Evolutionary conservation across 2,113 vertebrate genomes (phyloP).

Genomic region (western clawed frog (Xenopus tropicalis)): DNA sequence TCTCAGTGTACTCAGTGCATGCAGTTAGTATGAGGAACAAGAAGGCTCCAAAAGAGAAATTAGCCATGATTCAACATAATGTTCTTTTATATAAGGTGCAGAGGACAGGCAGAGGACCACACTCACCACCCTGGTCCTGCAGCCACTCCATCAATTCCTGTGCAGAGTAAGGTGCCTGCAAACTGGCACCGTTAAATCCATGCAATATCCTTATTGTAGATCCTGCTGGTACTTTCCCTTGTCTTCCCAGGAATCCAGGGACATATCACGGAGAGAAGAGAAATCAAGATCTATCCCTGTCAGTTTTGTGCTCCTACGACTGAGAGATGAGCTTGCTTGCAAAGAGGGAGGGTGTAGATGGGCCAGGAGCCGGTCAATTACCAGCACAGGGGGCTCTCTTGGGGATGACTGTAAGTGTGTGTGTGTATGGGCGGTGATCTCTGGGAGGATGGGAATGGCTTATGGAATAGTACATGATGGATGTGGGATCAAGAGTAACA

Average conservation of each 20-base stretch:
- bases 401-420: conserved; percentile 40
- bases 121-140: conserved; percentile 42
- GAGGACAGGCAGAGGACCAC: neutral
- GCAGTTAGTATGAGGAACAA: no score
- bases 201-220: conserved; percentile 22
- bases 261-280: neutral
- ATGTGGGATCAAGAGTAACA: conserved; percentile 25
- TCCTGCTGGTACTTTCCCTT: conserved; percentile 15
- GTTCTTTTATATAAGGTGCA: no score
- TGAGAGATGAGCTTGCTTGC: conserved; percentile 33
- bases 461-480: conserved; percentile 34
- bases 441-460: conserved; percentile 36
- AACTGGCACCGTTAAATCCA: conserved; percentile 27
- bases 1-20: no score
- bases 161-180: conserved; percentile 17
- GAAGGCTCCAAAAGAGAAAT: no score
- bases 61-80: no score
- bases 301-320: conserved; percentile 17
- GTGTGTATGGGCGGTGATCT: conserved; percentile 36
- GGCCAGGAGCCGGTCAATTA: conserved; percentile 43
- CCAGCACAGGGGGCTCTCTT: conserved; percentile 42
- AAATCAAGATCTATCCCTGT: conserved; percentile 8
- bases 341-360: conserved; percentile 24
- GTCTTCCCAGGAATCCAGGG: conserved; percentile 9
- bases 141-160: conserved; percentile 42